phyloP scores from a whole-genome alignment of 2,797 vertebrate species.

The Trematomus bernacchii region DNA sequence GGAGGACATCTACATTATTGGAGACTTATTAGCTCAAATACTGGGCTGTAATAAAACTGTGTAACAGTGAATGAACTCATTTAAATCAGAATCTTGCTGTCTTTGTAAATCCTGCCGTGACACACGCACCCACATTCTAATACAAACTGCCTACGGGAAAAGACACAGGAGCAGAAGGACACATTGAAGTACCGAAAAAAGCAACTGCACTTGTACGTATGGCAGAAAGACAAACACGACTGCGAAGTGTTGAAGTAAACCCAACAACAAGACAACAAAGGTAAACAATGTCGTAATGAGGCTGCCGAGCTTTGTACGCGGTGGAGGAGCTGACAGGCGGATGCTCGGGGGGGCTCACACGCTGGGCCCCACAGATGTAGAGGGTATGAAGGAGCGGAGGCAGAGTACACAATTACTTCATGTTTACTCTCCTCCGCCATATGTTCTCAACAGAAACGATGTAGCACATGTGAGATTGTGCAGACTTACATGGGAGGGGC shows the following conservation, averaged over 20 bases:
- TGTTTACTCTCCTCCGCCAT: conserved; percentile 42
- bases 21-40: not conserved
- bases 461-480: conserved; percentile 9
- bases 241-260: conserved; percentile 13
- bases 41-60: not conserved
- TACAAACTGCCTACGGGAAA: not conserved
- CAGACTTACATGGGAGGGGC: not conserved
- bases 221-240: conserved; percentile 28
- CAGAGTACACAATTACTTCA: conserved; percentile 17
- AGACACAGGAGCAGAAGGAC: conserved; percentile 2
- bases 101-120: not conserved
- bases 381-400: conserved; percentile 12
- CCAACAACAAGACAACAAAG: conserved; percentile 9
- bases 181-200: conserved; percentile 1
- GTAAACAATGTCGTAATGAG: conserved; percentile 42
- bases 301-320: conserved; percentile 5
- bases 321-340: conserved; percentile 9
- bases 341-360: not conserved
- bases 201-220: not conserved
- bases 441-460: conserved; percentile 52
- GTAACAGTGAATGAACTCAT: too few species aligned
- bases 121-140: not conserved
- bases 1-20: too few species aligned
- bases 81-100: too few species aligned
- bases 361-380: conserved; percentile 41